These are phyloP conservation scores for Chymomyza procnemis DNA, from an alignment of 2,888 invertebrate species.

Conservation along the genomic window DNA sequence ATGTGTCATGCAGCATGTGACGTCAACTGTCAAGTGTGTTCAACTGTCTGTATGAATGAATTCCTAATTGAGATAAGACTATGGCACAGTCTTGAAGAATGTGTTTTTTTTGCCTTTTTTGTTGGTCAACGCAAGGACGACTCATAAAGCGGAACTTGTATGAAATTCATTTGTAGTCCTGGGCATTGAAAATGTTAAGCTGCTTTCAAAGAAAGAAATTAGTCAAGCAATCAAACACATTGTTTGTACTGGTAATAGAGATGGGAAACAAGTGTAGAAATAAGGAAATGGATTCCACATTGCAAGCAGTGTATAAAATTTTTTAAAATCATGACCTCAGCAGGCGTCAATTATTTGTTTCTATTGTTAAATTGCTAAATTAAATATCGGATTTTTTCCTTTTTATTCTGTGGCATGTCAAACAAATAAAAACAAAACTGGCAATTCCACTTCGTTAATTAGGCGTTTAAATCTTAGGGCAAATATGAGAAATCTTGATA, in stretches of 20 bases:
- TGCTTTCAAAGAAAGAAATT: background rate
- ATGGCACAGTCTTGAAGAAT: conserved; percentile 49
- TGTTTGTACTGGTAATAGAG: background rate
- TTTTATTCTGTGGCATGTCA: too few species aligned
- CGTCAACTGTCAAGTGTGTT: conserved; percentile 53
- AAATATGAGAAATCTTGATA: too few species aligned
- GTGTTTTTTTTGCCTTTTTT: conserved; percentile 24
- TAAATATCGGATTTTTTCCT: too few species aligned
- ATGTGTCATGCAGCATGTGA: conserved; percentile 6
- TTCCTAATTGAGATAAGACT: conserved; percentile 67
- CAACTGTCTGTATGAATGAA: conserved; percentile 52
- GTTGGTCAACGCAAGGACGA: conserved; percentile 7
- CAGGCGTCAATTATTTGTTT: too few species aligned
- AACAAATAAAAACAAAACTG: too few species aligned
- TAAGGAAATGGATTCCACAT: too few species aligned
- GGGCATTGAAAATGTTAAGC: background rate
- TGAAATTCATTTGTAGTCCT: background rate
- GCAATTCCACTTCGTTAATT: too few species aligned
- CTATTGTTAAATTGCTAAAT: too few species aligned
- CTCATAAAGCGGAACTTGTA: background rate
- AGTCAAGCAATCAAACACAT: conserved; percentile 5
- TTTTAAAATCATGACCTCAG: background rate
- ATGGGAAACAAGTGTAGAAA: background rate
- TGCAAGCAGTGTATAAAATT: too few species aligned
- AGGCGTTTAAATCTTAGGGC: too few species aligned